A percentile compares a stretch with the other conserved stretches of the same genome.
Conservation (phyloP, 2,113 vertebrate species). For the Gasterosteus nipponicus region DNA sequence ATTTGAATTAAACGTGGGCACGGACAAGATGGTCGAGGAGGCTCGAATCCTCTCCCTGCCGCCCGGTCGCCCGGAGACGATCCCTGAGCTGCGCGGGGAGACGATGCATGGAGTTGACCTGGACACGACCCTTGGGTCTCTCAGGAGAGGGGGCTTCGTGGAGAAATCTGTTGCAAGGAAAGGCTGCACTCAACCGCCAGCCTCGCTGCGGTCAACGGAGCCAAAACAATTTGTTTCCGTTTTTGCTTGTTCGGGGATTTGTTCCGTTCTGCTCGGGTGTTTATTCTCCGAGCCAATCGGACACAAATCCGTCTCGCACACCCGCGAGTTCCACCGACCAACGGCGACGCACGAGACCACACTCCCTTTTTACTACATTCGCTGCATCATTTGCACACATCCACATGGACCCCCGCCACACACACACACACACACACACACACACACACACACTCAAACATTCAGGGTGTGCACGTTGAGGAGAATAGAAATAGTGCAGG, state of each 20-base stretch:
- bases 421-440: too few species aligned
- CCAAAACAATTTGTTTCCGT: slow-evolving; percentile 60
- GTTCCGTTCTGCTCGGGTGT: slow-evolving; percentile 52
- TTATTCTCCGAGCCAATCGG: slow-evolving; percentile 66
- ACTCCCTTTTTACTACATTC: slow-evolving; percentile 32
- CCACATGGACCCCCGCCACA: slow-evolving; percentile 50
- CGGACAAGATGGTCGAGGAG: slow-evolving; percentile 51
- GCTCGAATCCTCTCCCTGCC: slow-evolving; percentile 34
- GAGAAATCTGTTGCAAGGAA: slow-evolving; percentile 25
- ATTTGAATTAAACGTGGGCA: slow-evolving; percentile 47
- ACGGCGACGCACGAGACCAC: slow-evolving; percentile 33
- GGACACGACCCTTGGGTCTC: slow-evolving; percentile 29
- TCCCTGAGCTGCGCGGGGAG: slow-evolving; percentile 36
- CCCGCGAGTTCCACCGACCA: slow-evolving; percentile 61
- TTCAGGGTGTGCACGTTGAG: slow-evolving; percentile 44
- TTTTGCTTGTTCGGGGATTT: slow-evolving; percentile 30
- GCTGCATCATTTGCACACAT: slow-evolving; percentile 42
- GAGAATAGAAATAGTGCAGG: slow-evolving; percentile 63
- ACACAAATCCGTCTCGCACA: slow-evolving; percentile 64
- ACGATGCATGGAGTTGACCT: slow-evolving; percentile 38
- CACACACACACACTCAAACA: slow-evolving; percentile 21
- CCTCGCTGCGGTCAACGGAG: slow-evolving; percentile 53
- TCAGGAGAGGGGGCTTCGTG: slow-evolving; percentile 16
- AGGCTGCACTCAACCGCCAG: slow-evolving; percentile 30
- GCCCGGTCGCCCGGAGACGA: slow-evolving; percentile 37